Evolutionary conservation across 1,140 invertebrate species (phyloP), one percentile per base, ranked within the genome.

Genomic region (Drosophila lacteicornis): DNA sequence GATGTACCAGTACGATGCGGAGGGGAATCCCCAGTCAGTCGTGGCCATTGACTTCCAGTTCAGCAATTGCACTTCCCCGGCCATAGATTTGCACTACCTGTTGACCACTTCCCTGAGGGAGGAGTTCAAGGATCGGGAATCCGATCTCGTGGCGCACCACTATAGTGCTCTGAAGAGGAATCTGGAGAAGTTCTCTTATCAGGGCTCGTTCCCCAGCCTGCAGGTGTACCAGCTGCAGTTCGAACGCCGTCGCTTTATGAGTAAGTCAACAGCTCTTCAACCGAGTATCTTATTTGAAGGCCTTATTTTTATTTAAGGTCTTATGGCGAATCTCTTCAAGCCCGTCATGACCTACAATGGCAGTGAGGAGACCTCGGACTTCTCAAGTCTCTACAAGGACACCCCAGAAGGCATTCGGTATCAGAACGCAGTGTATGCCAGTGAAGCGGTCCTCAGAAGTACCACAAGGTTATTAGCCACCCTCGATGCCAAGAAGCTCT

Each of bases 1-100:
- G 80, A 82, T 96, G 74, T 95, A 95, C 66, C 87, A 94, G 47
- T 77, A 93, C 5, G 65, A 93, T 6, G 87, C 94, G 0, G 79
- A 93, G n/a, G 92, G 88, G 0, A 91, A 94, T 4, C 75, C 84
- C 4, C 40, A 5, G 2, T 90, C 93, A 22, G 93, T 94, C 4
- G 93, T 91, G 5, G 71, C 85, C 3, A 83, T 92, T 9, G 92
- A 93, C 38, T 92, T 84, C 51, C 92, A 93, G 50, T 80, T 88
- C 25, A 75, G 75, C 19, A 61, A 43, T 13, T 83, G 66, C 36
- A 79, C 75, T 3, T 81, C 88, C 0, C 82, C 92, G 2, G 65
- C 76, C 2, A 30, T 66, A 7, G 92, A 92, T 25, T 57, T 92
- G 45, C 90, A 85, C 33, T 92, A 91, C 49, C 81, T 92, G 9